A percentile compares a stretch with the other conserved stretches of the same genome.
Conservation (phyloP, 2,113 vertebrate genomes). For the Oenanthe oenanthe region DNA sequence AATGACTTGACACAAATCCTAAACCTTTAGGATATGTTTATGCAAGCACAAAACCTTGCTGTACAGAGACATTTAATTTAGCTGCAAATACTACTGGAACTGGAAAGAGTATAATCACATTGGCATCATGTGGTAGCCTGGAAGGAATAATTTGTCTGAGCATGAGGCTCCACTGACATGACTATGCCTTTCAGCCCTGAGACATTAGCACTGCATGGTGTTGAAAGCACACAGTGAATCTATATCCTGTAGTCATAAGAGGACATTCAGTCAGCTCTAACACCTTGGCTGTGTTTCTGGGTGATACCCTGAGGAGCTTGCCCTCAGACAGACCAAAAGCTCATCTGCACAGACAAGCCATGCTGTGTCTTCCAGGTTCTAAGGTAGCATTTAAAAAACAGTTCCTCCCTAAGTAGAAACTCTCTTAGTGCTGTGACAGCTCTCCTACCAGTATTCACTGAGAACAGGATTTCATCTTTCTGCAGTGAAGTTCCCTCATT, state of each 20-base stretch:
- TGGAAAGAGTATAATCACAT: background rate
- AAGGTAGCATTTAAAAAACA: background rate
- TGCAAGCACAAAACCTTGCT: background rate
- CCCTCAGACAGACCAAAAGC: background rate
- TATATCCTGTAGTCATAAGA: background rate
- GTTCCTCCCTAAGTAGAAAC: background rate
- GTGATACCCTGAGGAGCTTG: background rate
- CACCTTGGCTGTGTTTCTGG: accelerated
- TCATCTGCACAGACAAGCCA: background rate
- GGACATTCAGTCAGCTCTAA: background rate
- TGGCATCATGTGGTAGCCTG: background rate
- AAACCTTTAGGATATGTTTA: background rate
- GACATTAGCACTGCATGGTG: accelerated
- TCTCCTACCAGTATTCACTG: background rate
- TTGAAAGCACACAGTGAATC: background rate
- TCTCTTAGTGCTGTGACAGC: background rate
- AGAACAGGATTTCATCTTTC: background rate
- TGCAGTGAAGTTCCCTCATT: background rate
- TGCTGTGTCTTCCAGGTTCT: background rate
- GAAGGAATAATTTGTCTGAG: background rate
- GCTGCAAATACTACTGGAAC: background rate
- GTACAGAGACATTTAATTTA: background rate
- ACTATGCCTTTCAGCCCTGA: background rate
- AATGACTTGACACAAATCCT: background rate
- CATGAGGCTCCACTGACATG: background rate